These are phyloP conservation scores for Oikopleura albicans DNA, from an alignment of 23 tunicate species.

Conservation along the genomic window DNA sequence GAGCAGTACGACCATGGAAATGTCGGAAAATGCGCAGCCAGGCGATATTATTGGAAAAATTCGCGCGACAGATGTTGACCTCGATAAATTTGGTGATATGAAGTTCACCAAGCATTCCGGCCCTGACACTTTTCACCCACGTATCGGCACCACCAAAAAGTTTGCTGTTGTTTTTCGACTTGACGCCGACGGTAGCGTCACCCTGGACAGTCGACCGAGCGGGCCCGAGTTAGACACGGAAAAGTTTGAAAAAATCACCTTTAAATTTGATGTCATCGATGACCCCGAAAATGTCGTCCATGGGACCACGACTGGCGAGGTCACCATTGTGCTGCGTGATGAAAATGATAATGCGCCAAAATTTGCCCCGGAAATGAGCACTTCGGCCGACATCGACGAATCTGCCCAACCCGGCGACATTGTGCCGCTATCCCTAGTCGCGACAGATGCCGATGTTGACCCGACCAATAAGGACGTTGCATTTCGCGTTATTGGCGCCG, in stretches of 20 bases:
- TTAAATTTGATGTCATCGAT: background rate
- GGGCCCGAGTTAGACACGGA: background rate
- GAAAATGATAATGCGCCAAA: background rate
- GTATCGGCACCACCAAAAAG: background rate
- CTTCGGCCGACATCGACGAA: background rate
- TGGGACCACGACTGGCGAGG: background rate
- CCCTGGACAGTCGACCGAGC: no score
- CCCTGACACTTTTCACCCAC: background rate
- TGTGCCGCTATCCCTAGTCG: background rate
- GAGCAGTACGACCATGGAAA: background rate
- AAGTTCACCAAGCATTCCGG: background rate
- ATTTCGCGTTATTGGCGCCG: background rate
- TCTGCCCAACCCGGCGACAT: background rate
- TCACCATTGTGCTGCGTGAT: background rate
- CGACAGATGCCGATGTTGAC: background rate
- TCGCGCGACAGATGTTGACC: background rate
- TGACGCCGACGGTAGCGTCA: no score
- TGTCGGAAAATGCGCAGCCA: background rate
- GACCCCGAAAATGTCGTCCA: background rate
- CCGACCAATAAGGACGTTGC: background rate
- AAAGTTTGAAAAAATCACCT: background rate
- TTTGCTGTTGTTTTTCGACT: no score
- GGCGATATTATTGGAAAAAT: background rate
- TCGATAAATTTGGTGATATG: background rate
- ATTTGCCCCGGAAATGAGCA: background rate